A percentile compares a stretch with the other conserved stretches of the same genome.
phyloP scores from a whole-genome alignment of 1,140 invertebrate species.

The Akabosia matsudoensis region DNA sequence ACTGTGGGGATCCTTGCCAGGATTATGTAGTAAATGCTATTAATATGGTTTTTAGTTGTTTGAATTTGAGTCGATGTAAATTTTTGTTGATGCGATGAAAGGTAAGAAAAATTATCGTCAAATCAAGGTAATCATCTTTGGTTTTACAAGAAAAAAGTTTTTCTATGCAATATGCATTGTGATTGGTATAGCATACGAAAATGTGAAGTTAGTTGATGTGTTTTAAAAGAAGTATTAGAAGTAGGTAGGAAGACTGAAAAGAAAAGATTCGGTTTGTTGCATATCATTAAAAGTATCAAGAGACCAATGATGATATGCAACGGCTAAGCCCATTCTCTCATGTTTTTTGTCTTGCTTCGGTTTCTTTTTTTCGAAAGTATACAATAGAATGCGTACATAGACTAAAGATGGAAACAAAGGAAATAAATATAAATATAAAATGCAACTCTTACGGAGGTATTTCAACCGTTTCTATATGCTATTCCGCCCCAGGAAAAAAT shows the following conservation, averaged over 20 bases:
- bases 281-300: conserved; percentile 13
- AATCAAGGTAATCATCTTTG: background rate
- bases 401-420: conserved; percentile 14
- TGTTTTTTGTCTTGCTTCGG: too few relatives aligned
- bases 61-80: background rate
- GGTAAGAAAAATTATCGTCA: background rate
- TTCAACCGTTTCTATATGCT: background rate
- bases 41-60: background rate
- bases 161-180: too few relatives aligned
- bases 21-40: background rate
- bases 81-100: background rate
- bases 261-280: too few relatives aligned
- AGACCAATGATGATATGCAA: too few relatives aligned
- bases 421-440: background rate
- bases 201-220: too few relatives aligned
- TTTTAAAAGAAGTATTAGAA: too few relatives aligned
- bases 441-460: background rate
- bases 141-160: too few relatives aligned
- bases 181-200: too few relatives aligned
- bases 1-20: background rate
- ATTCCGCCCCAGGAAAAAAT: background rate
- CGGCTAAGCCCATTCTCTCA: too few relatives aligned
- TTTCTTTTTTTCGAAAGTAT: background rate
- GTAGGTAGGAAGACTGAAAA: too few relatives aligned
- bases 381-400: background rate